phyloP scores from a whole-genome alignment of 2,113 vertebrate species.

The Axis porcinus region DNA sequence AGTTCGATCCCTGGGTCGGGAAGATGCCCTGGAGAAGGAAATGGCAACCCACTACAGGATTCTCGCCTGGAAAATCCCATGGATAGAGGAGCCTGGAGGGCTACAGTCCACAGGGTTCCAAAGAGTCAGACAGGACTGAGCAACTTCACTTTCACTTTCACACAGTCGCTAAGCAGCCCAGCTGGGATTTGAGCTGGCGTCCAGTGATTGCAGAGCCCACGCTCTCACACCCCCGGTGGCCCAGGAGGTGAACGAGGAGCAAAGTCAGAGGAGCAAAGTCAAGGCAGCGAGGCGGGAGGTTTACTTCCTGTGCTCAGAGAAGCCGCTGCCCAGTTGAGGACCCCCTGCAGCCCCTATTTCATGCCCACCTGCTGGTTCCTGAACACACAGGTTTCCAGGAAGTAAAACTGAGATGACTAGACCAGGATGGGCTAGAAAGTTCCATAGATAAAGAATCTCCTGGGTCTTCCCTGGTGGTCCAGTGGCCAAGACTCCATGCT shows the following conservation, averaged over 20 bases:
- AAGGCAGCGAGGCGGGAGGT: too few relatives aligned
- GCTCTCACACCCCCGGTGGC: too few relatives aligned
- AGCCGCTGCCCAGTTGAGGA: rapidly evolving
- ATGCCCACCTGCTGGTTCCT: background rate
- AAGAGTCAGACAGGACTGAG: background rate
- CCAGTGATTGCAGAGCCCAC: background rate
- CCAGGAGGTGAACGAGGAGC: background rate
- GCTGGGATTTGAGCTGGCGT: background rate
- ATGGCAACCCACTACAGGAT: background rate
- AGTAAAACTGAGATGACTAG: background rate
- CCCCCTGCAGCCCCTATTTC: background rate
- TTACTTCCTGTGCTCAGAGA: background rate
- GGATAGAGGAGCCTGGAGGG: background rate
- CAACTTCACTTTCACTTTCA: background rate
- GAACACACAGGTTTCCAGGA: background rate
- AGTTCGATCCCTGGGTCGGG: background rate
- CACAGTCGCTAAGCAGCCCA: background rate
- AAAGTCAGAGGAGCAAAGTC: background rate
- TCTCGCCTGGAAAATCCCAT: background rate
- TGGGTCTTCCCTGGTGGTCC: background rate
- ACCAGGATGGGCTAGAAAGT: background rate
- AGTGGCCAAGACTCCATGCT: background rate
- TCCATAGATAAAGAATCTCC: background rate
- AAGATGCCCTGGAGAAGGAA: background rate
- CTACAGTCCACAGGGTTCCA: background rate